Percentiles rank a stretch among this genome's conserved stretches.
Conservation (phyloP, 2,113 vertebrate species). For the Ameiurus melas region DNA sequence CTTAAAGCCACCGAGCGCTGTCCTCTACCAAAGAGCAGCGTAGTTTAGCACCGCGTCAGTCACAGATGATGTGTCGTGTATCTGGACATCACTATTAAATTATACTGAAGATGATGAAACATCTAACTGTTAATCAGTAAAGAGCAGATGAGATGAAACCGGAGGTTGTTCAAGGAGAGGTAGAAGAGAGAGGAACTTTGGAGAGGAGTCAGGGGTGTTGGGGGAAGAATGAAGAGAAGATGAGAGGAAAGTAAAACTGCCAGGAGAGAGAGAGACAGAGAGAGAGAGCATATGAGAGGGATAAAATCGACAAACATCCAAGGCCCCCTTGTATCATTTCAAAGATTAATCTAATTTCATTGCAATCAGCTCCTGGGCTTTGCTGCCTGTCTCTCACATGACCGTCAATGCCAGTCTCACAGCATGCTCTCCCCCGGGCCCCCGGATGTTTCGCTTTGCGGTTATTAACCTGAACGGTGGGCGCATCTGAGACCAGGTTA, state of each 20-base stretch:
- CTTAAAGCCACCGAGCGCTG: slow-evolving; percentile 12
- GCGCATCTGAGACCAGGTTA: slow-evolving; percentile 53
- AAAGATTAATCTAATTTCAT: slow-evolving; percentile 57
- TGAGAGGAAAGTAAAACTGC: slow-evolving; percentile 15
- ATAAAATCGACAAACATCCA: slow-evolving; percentile 42
- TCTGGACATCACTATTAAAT: slow-evolving; percentile 9
- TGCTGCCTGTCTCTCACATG: slow-evolving; percentile 41
- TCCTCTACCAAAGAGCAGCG: slow-evolving; percentile 7
- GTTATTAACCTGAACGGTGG: slow-evolving; percentile 57
- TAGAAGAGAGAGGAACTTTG: slow-evolving; percentile 23
- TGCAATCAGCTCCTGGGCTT: slow-evolving; percentile 47
- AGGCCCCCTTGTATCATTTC: slow-evolving; percentile 46
- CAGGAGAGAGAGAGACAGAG: neutral
- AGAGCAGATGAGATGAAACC: neutral
- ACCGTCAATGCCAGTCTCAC: slow-evolving; percentile 38
- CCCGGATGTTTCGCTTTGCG: slow-evolving; percentile 49
- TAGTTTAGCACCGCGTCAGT: slow-evolving; percentile 1
- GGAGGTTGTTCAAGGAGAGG: slow-evolving; percentile 1
- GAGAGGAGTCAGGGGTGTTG: slow-evolving; percentile 10
- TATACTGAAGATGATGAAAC: neutral
- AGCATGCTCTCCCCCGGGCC: slow-evolving; percentile 41
- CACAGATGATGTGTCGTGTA: neutral
- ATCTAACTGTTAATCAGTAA: slow-evolving; percentile 5
- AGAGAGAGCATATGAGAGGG: slow-evolving; percentile 29
- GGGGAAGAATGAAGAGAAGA: slow-evolving; percentile 21